Conservation (phyloP, 2,113 vertebrate species). For the Dunckerocampus dactyliophorus region DNA sequence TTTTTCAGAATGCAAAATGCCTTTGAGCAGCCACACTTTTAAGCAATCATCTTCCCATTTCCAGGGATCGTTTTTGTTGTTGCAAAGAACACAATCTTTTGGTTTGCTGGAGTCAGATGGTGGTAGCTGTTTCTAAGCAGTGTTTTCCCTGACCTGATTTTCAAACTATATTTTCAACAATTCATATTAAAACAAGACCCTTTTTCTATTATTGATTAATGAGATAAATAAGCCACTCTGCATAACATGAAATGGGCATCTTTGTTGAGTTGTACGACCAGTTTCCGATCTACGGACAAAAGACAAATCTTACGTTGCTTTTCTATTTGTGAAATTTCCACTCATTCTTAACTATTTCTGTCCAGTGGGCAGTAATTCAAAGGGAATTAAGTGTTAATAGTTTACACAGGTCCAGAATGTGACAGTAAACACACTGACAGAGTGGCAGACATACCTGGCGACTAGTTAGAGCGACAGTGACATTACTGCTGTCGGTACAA, state of each 20-base stretch:
- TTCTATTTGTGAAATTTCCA: too few species aligned
- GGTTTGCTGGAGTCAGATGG: not conserved
- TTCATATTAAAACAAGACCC: too few species aligned
- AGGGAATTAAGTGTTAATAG: not conserved
- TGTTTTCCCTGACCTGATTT: too few species aligned
- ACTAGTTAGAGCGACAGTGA: constrained; percentile 34
- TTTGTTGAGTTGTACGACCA: too few species aligned
- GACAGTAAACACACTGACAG: constrained; percentile 1
- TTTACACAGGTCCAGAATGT: not conserved
- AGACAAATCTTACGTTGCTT: too few species aligned
- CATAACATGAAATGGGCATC: too few species aligned
- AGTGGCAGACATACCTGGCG: constrained; percentile 43
- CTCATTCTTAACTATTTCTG: not conserved
- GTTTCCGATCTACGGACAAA: too few species aligned
- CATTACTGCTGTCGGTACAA: constrained; percentile 30
- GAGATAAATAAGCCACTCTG: too few species aligned
- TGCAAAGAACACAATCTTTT: not conserved
- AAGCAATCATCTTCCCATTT: not conserved
- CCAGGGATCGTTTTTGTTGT: not conserved
- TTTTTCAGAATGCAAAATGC: too few species aligned
- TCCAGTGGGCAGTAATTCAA: not conserved
- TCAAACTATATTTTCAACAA: too few species aligned
- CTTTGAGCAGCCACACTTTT: not conserved
- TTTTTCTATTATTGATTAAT: too few species aligned
- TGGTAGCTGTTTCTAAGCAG: too few species aligned